phyloP scores from a whole-genome alignment of 2,797 vertebrate species.

The Momotus momota region DNA sequence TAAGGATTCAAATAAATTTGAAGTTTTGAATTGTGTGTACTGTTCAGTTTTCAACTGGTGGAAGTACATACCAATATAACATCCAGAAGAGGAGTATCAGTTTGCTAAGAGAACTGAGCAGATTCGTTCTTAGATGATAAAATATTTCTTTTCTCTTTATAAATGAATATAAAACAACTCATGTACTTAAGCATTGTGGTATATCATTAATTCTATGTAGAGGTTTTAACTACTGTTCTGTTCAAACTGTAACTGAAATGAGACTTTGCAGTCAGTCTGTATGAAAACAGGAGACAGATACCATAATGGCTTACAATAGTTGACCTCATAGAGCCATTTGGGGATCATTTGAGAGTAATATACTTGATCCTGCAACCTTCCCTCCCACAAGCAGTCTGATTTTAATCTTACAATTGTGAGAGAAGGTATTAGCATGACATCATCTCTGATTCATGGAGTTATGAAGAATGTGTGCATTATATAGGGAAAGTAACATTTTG shows the following conservation, averaged over 20 bases:
- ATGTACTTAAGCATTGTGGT: not conserved
- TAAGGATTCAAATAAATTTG: not conserved
- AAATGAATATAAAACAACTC: not conserved
- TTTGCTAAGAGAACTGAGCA: not conserved
- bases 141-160: not conserved
- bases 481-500: not conserved
- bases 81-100: not conserved
- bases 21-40: not conserved
- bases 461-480: not conserved
- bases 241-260: slow-evolving; percentile 3
- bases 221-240: not conserved
- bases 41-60: not conserved
- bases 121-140: not conserved
- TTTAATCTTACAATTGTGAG: not conserved
- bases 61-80: not conserved
- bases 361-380: slow-evolving; percentile 47
- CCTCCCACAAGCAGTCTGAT: slow-evolving; percentile 13
- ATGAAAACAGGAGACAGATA: not conserved
- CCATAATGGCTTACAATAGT: slow-evolving; percentile 13
- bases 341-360: slow-evolving; percentile 29
- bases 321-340: not conserved
- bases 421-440: not conserved
- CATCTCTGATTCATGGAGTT: not conserved
- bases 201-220: not conserved
- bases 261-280: not conserved